Conservation (phyloP, 2,113 vertebrate species). For the Maccullochella peelii region DNA sequence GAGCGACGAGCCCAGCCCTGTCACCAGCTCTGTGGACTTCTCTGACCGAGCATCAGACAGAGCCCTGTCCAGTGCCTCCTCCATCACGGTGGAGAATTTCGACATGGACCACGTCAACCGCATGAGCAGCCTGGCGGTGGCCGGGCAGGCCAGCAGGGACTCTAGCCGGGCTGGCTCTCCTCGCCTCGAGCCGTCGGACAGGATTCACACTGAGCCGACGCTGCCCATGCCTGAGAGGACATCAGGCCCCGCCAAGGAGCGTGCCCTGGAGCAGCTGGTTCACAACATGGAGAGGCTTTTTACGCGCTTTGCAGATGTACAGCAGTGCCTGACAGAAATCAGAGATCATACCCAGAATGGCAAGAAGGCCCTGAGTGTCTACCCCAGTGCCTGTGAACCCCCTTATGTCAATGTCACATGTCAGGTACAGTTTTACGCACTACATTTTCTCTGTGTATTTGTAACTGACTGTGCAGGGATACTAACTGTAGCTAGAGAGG, state of each 20-base stretch:
- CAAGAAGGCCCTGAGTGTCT: slow-evolving; percentile 80
- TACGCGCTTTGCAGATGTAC: slow-evolving; percentile 86
- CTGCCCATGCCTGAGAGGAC: slow-evolving; percentile 70
- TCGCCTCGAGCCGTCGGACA: slow-evolving; percentile 77
- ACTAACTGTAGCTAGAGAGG: background rate
- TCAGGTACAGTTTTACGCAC: slow-evolving; percentile 87
- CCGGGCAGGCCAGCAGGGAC: slow-evolving; percentile 77
- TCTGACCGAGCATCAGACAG: slow-evolving; percentile 84
- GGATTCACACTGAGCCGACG: slow-evolving; percentile 57
- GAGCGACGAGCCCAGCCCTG: slow-evolving; percentile 84
- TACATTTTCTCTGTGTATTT: background rate
- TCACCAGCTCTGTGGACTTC: slow-evolving; percentile 84
- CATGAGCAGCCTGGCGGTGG: slow-evolving; percentile 66
- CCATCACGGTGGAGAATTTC: slow-evolving; percentile 77
- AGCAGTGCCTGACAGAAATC: slow-evolving; percentile 87
- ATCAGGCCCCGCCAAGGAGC: slow-evolving; percentile 68
- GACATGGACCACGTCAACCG: slow-evolving; percentile 80
- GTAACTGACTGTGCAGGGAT: background rate
- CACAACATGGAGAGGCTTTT: slow-evolving; percentile 88
- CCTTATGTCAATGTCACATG: slow-evolving; percentile 89
- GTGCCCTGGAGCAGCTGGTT: slow-evolving; percentile 77
- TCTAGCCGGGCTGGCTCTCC: slow-evolving; percentile 80
- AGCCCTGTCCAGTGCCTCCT: slow-evolving; percentile 77
- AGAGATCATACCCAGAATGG: slow-evolving; percentile 85
- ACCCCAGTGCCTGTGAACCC: slow-evolving; percentile 87